Evolutionary conservation across 2,888 invertebrate species (phyloP), one percentile per base, ranked within the genome.

Genomic region (Orthonychiurus folsomi): DNA sequence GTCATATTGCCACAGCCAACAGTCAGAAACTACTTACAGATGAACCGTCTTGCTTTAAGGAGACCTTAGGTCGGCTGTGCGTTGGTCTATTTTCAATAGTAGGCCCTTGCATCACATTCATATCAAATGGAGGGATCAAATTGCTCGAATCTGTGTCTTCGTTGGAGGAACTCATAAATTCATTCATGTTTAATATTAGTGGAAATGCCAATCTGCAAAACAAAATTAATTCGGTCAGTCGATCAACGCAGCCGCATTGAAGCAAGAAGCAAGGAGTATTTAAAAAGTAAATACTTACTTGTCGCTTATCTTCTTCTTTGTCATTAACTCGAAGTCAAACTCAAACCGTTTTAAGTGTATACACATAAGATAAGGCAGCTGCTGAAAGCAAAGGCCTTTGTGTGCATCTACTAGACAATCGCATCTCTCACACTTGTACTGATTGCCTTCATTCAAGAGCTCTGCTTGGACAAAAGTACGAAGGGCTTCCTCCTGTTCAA

Each of bases 291-390:
- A 62, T 61, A 78, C 82, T 79, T 76, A 87, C 87, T 85, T 87
- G 78, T 92, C 90, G 76, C 91, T 91, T 53, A 93, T 79, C 78
- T 93, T 93, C 69, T 91, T 88, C 69, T 91, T 81, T 75, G 89
- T 87, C 81, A 88, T 84, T 3, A 88, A 88, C 71, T 81, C 83
- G 75, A 89, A 89, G 77, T 93, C 91, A 76, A 91, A 93, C 79
- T 91, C 92, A 76, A 93, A 93, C 65, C 93, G 82, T 76, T 92
- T 93, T 73, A 93, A 79, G 76, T 92, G 92, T 70, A 93, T 79
- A 0, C 90, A 90, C 56, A 93, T 79, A 65, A 93, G 80, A 76
- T 93, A 92, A 0, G 93, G 92, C 76, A 93, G 89, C 69, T 86
- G 85, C 23, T 85, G 84, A 76, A 93, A 91, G 76, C 89, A 89